phyloP scores from a whole-genome alignment of 2,113 vertebrate species.

The Gopherus flavomarginatus region DNA sequence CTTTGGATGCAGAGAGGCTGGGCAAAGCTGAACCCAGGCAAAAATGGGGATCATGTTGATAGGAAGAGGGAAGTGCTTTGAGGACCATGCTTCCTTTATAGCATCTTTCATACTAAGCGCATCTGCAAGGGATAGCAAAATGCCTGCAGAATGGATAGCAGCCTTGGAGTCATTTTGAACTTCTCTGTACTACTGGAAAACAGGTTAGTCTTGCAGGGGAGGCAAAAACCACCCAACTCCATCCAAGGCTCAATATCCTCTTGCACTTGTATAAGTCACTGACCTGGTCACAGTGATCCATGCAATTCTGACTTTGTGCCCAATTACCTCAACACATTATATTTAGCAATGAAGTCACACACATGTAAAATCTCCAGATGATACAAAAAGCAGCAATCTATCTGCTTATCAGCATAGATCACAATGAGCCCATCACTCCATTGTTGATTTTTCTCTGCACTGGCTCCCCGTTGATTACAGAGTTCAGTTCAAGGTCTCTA shows the following conservation, averaged over 20 bases:
- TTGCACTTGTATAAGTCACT: background rate
- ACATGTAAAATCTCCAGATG: background rate
- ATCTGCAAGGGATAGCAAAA: too few species aligned
- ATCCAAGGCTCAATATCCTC: background rate
- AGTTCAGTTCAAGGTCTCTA: background rate
- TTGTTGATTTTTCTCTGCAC: background rate
- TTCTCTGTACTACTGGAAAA: background rate
- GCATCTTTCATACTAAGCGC: background rate
- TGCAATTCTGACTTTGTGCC: background rate
- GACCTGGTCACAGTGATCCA: background rate
- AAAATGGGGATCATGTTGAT: background rate
- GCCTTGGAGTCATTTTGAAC: background rate
- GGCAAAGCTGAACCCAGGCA: background rate
- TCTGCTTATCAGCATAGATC: background rate
- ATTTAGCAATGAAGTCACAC: background rate
- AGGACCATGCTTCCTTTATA: constrained; percentile 17
- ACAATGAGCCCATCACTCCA: background rate
- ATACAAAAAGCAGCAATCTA: background rate
- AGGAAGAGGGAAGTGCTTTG: background rate
- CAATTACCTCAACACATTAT: background rate
- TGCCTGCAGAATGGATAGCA: background rate
- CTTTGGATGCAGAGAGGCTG: background rate
- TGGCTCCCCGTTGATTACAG: background rate
- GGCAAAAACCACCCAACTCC: background rate
- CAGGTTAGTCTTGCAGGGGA: background rate